Base-by-base conservation (phyloP, 2,797 vertebrate species). In the Podargus strigoides region DNA sequence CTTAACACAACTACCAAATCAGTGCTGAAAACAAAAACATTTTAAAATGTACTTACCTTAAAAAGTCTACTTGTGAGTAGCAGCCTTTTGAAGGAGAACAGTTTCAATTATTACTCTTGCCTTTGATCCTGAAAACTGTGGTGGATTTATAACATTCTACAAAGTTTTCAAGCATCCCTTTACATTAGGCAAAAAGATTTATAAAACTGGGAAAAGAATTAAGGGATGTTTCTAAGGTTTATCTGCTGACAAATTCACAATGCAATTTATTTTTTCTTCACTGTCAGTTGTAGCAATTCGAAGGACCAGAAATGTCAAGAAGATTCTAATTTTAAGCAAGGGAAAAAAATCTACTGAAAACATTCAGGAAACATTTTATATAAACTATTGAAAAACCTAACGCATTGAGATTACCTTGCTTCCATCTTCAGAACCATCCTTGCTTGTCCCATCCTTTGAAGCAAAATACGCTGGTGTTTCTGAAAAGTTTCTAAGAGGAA, bases 371-470 rank as follows among this genome's bases (percentile, higher is more conserved):
- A 34, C 1, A 14, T 60, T 83, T 56, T 11, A 53, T 5, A 37
- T 13, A 32, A 85, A 36, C 4, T 24, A 27, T 0, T 49, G 34
- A 41, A 86, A 81, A 80, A 20, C 2, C 3, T 6, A 55, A 20
- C 3, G 19, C 2, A 1, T 12, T 17, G 18, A 36, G 22, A 67
- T 93, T 98, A 99, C 99, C 98, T 99, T 99, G 97, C 97, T 98
- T 89, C 98, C 98, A 82, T 99, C 99, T 96, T 97, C 98, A 77
- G 99, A 98, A 12, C 98, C 94, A 89, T 99, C 99, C 97, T 99
- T 99, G 85, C 98, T 98, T 39, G 98, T 96, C 20, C 98, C 98
- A 77, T 99, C 99, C 98, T 99, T 99, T 64, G 99, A 98, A n/a
- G 98, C 98, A 95, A 98, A 99, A 96, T 98, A 99, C 9, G 98